Conservation (phyloP, 2,113 vertebrate genomes). For the Grus americana region DNA sequence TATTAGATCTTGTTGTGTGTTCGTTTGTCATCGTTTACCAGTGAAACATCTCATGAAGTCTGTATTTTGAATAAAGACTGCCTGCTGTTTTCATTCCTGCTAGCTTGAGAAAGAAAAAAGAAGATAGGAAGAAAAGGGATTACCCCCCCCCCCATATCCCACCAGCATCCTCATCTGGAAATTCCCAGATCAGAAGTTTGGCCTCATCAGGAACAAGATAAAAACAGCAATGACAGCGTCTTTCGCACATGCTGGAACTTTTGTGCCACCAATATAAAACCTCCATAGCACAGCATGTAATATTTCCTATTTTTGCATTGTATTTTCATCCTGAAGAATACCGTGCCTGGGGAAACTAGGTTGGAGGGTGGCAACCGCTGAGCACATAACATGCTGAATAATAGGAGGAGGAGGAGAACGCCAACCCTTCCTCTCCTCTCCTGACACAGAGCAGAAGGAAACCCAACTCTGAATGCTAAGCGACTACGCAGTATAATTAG, state of each 20-base stretch:
- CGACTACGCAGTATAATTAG: background rate
- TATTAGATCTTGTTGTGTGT: background rate
- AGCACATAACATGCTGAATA: background rate
- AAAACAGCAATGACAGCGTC: accelerated
- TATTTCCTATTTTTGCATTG: background rate
- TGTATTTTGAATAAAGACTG: background rate
- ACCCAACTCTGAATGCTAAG: background rate
- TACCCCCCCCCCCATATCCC: background rate
- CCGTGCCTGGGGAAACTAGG: background rate
- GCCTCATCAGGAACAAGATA: background rate
- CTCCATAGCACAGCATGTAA: accelerated
- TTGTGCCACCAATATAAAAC: background rate
- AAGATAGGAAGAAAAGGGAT: background rate
- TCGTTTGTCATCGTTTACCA: background rate
- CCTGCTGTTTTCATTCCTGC: background rate
- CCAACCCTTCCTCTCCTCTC: background rate
- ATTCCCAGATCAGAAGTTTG: background rate
- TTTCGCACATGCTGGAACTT: background rate
- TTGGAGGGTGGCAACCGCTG: background rate
- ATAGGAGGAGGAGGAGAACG: background rate
- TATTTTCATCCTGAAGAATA: background rate
- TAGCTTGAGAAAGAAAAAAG: background rate
- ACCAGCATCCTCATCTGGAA: background rate
- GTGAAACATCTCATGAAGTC: background rate
- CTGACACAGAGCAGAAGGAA: background rate